Conservation (phyloP, 2,797 vertebrate genomes). For the Iguana delicatissima region DNA sequence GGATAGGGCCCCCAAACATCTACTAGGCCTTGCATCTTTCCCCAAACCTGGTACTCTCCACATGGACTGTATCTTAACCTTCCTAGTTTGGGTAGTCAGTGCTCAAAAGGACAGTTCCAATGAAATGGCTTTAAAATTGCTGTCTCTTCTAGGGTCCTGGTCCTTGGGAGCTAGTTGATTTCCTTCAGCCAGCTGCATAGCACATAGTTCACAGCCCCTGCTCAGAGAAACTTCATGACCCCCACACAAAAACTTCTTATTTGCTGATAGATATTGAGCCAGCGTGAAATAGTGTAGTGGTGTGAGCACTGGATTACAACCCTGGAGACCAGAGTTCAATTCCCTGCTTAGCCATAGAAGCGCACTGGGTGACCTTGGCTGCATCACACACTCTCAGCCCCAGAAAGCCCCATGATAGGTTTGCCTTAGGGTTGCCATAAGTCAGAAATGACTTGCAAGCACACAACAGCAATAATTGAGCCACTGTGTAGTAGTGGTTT, state of each 20-base stretch:
- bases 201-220: background rate
- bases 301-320: too few relatives aligned
- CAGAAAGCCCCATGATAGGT: too few relatives aligned
- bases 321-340: too few relatives aligned
- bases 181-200: background rate
- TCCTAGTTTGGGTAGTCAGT: background rate
- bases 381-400: too few relatives aligned
- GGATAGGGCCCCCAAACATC: background rate
- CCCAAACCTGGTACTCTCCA: background rate
- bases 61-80: too few relatives aligned
- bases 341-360: too few relatives aligned
- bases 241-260: background rate
- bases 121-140: background rate
- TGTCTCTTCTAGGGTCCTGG: background rate
- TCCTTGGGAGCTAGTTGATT: background rate
- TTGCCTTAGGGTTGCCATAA: too few relatives aligned
- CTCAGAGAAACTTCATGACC: background rate
- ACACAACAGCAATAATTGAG: too few relatives aligned
- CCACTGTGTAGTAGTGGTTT: background rate
- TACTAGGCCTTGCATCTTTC: background rate
- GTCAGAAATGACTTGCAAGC: too few relatives aligned
- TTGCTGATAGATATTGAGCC: background rate
- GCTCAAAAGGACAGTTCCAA: background rate
- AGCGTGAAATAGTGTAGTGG: too few relatives aligned
- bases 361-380: too few relatives aligned